Percentiles rank a stretch among this genome's conserved stretches.
Evolutionary conservation across 1,140 invertebrate species (phyloP).

Genomic region (Ganaspis sp.): DNA sequence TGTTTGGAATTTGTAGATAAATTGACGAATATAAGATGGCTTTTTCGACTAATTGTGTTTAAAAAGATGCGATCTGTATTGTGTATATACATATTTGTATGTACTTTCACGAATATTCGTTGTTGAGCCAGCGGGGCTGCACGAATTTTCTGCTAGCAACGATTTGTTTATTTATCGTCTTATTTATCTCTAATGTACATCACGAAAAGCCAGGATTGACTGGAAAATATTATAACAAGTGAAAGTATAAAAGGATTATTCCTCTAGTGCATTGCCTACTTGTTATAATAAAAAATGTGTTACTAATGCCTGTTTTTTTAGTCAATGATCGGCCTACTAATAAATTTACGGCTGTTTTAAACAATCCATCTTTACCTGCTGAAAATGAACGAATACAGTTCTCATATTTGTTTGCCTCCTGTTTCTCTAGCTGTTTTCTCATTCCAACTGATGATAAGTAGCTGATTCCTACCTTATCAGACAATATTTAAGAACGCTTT

Average conservation of each 20-base stretch:
- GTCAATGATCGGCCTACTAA: slow-evolving; percentile 46
- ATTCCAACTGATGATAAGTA: no score
- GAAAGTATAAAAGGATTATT: slow-evolving; percentile 46
- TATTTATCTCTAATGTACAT: slow-evolving; percentile 48
- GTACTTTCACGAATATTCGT: slow-evolving; percentile 27
- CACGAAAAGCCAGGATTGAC: slow-evolving; percentile 39
- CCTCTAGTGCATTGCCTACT: slow-evolving; percentile 46
- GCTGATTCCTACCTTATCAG: no score
- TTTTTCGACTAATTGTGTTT: neutral
- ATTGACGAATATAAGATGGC: neutral
- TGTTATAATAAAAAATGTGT: slow-evolving; percentile 62
- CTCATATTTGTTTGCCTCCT: slow-evolving; percentile 45
- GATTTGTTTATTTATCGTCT: slow-evolving; percentile 46
- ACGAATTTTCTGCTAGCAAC: slow-evolving; percentile 37
- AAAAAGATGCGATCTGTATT: slow-evolving; percentile 10
- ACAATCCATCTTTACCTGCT: slow-evolving; percentile 13
- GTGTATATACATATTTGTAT: slow-evolving; percentile 34
- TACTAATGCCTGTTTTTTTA: slow-evolving; percentile 55
- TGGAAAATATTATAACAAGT: slow-evolving; percentile 52
- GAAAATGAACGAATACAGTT: slow-evolving; percentile 47
- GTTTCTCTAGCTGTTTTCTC: neutral
- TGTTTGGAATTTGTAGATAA: neutral
- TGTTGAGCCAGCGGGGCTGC: slow-evolving; percentile 31
- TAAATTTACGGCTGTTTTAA: neutral
- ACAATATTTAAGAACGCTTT: no score